Conservation (phyloP, 2,797 vertebrate genomes). For the Fistularia commersonii region DNA sequence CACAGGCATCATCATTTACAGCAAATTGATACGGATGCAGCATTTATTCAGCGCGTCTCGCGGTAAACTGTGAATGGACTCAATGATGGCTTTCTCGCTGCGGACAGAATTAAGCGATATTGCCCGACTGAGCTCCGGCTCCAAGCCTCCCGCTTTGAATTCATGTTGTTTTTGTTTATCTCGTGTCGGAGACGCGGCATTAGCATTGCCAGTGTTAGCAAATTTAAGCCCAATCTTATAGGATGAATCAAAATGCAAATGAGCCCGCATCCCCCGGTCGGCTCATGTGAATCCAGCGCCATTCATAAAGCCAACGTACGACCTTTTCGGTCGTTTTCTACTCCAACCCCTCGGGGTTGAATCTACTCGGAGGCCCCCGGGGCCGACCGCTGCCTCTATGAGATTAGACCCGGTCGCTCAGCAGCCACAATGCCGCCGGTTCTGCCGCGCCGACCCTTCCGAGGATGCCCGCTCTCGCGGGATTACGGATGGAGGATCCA, state of each 20-base stretch:
- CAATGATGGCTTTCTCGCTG: constrained; percentile 3
- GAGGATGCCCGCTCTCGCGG: constrained; percentile 55
- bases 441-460: constrained; percentile 54
- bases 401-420: constrained; percentile 66
- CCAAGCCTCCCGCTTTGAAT: no score
- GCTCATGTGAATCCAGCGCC: constrained; percentile 42
- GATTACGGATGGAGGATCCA: constrained; percentile 53
- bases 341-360: constrained; percentile 48
- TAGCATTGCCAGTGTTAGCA: constrained; percentile 11
- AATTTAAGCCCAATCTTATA: constrained; percentile 22
- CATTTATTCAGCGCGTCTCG: constrained; percentile 27
- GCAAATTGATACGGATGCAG: constrained; percentile 48
- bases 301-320: constrained; percentile 26
- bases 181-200: constrained; percentile 18
- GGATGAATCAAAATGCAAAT: constrained; percentile 43
- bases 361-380: constrained; percentile 59
- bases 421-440: constrained; percentile 55
- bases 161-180: neutral
- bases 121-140: constrained; percentile 10
- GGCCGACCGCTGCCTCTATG: constrained; percentile 56
- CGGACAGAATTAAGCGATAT: constrained; percentile 5
- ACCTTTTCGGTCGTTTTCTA: constrained; percentile 20
- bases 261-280: constrained; percentile 27
- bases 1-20: constrained; percentile 39
- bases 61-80: constrained; percentile 29